Evolutionary conservation across 2,797 vertebrate genomes (phyloP).

Genomic region (Poecile montanus): DNA sequence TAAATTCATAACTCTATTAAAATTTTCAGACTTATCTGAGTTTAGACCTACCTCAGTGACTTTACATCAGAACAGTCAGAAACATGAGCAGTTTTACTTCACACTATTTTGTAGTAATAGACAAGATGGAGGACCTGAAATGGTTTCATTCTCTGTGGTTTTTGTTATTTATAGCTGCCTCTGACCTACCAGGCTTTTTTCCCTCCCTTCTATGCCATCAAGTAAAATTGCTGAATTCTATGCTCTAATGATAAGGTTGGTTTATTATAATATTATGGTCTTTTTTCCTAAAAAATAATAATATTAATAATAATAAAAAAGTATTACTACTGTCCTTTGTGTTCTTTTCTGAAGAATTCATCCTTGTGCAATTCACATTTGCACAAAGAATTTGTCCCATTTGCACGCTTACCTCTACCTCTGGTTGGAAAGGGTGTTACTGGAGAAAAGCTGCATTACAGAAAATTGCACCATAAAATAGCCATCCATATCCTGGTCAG

Average conservation of each 20-base stretch:
- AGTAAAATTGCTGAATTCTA: not conserved
- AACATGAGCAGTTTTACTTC: not conserved
- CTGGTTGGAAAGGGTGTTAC: not conserved
- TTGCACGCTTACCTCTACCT: not conserved
- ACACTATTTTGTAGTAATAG: not conserved
- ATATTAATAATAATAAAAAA: not conserved
- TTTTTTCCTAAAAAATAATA: not conserved
- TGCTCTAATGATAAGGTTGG: not conserved
- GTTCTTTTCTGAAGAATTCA: not conserved
- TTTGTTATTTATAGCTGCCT: not conserved
- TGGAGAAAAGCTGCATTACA: slow-evolving; percentile 41
- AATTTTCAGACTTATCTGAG: not conserved
- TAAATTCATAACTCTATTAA: not conserved
- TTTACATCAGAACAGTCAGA: not conserved
- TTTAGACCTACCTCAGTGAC: not conserved
- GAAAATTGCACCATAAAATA: slow-evolving; percentile 64
- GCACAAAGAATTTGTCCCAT: not conserved
- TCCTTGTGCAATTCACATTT: not conserved
- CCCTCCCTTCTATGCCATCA: not conserved
- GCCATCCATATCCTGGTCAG: slow-evolving; percentile 42
- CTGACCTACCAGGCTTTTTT: not conserved
- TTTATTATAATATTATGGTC: not conserved
- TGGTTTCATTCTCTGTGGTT: not conserved
- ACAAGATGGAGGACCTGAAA: not conserved
- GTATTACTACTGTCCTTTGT: not conserved